phyloP scores from a whole-genome alignment of 1,140 invertebrate species.

The Orius insidiosus region DNA sequence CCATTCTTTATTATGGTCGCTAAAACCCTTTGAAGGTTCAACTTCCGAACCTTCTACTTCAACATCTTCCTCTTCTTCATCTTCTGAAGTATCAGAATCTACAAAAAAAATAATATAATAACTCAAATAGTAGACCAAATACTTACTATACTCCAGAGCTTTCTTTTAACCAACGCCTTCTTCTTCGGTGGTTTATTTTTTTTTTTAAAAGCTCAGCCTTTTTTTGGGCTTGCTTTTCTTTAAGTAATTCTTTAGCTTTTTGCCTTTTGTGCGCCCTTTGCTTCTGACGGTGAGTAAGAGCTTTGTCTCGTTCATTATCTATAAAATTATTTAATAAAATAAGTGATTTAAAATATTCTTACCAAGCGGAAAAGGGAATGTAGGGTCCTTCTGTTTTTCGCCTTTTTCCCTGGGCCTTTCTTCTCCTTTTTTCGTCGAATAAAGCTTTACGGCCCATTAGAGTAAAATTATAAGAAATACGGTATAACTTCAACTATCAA shows the following conservation, averaged over 20 bases:
- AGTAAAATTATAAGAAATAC: not conserved
- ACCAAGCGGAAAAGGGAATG: constrained; percentile 31
- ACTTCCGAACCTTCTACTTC: not conserved
- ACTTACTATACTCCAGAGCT: not conserved
- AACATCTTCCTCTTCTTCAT: constrained; percentile 7
- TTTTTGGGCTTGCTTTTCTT: constrained; percentile 21
- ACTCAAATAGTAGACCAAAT: not conserved
- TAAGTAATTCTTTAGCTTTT: constrained; percentile 28
- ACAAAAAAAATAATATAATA: not conserved
- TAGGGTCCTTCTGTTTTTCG: constrained; percentile 67
- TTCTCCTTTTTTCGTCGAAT: constrained; percentile 50
- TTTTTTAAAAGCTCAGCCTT: constrained; percentile 22
- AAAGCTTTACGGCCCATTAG: constrained; percentile 76
- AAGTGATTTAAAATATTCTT: constrained; percentile 15
- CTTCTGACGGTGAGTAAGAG: constrained; percentile 47
- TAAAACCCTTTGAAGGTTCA: constrained; percentile 6
- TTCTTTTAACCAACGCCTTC: not conserved
- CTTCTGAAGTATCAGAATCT: constrained; percentile 1
- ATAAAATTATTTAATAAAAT: constrained; percentile 10
- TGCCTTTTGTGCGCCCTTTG: constrained; percentile 42
- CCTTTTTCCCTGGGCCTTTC: constrained; percentile 65
- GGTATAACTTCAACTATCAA: too few species aligned
- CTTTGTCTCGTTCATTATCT: constrained; percentile 27
- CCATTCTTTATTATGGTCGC: constrained; percentile 52
- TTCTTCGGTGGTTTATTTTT: constrained; percentile 11